Conservation (phyloP, 2,888 invertebrate genomes). For the Macaria liturata region DNA sequence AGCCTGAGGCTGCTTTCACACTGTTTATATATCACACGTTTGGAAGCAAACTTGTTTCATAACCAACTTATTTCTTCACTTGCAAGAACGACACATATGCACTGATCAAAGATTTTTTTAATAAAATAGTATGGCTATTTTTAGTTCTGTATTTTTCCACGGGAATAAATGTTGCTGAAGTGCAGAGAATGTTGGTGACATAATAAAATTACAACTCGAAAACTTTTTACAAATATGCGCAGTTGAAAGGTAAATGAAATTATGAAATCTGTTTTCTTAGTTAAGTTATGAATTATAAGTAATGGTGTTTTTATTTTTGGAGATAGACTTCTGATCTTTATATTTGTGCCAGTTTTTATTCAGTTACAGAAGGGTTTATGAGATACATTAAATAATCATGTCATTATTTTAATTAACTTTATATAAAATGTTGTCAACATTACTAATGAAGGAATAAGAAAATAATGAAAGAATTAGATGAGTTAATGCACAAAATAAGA, state of each 20-base stretch:
- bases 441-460: too few species aligned
- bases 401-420: too few species aligned
- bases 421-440: too few species aligned
- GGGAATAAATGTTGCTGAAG: background rate
- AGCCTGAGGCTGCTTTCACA: constrained; percentile 54
- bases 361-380: too few species aligned
- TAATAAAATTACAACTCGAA: constrained; percentile 12
- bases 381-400: too few species aligned
- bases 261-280: constrained; percentile 12
- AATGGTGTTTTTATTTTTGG: background rate
- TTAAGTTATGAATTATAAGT: background rate
- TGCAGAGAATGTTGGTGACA: constrained; percentile 8
- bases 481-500: too few species aligned
- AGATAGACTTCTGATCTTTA: too few species aligned
- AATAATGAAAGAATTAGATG: too few species aligned
- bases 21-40: constrained; percentile 74
- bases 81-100: background rate
- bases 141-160: constrained; percentile 1
- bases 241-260: constrained; percentile 9
- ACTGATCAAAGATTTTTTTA: background rate
- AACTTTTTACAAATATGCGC: constrained; percentile 21
- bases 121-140: background rate
- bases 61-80: background rate
- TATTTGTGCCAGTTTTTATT: too few species aligned
- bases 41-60: constrained; percentile 32